These are phyloP conservation scores for Sarcophaga peregrina DNA, from an alignment of 1,140 invertebrate species.

Conservation along the genomic window DNA sequence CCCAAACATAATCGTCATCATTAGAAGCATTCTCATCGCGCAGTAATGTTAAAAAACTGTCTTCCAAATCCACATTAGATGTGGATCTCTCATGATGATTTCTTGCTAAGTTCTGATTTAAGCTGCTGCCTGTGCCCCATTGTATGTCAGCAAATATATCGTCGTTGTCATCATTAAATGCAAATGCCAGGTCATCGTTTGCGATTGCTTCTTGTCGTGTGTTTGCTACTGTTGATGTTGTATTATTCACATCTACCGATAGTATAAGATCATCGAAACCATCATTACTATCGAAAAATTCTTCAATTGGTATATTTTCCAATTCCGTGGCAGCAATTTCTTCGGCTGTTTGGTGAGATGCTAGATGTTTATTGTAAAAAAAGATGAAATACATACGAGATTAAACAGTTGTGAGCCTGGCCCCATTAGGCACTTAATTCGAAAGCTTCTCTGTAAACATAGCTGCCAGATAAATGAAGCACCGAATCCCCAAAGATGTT, in stretches of 20 bases:
- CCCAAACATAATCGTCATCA: conserved; percentile 28
- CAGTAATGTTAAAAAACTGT: background rate
- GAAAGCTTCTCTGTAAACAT: too few relatives aligned
- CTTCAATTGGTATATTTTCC: conserved; percentile 43
- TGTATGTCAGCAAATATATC: background rate
- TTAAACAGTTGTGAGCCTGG: background rate
- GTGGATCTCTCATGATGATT: background rate
- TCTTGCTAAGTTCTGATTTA: background rate
- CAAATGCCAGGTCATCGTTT: background rate
- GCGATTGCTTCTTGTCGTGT: background rate
- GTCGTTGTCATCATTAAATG: conserved; percentile 31
- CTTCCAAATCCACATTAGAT: background rate
- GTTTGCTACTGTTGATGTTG: background rate
- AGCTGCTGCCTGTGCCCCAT: background rate
- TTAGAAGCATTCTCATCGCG: conserved; percentile 18
- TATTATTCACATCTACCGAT: conserved; percentile 35
- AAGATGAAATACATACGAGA: background rate
- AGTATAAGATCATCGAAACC: conserved; percentile 58
- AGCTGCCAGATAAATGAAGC: too few relatives aligned
- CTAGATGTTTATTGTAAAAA: background rate
- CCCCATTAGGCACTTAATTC: too few relatives aligned
- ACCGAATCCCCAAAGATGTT: too few relatives aligned
- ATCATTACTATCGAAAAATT: conserved; percentile 61
- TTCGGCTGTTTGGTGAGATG: background rate
- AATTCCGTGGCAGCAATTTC: background rate